Percentiles rank a stretch among this genome's conserved stretches.
phyloP scores from a whole-genome alignment of 2,113 vertebrate species.

The Ceyx cyanopectus region DNA sequence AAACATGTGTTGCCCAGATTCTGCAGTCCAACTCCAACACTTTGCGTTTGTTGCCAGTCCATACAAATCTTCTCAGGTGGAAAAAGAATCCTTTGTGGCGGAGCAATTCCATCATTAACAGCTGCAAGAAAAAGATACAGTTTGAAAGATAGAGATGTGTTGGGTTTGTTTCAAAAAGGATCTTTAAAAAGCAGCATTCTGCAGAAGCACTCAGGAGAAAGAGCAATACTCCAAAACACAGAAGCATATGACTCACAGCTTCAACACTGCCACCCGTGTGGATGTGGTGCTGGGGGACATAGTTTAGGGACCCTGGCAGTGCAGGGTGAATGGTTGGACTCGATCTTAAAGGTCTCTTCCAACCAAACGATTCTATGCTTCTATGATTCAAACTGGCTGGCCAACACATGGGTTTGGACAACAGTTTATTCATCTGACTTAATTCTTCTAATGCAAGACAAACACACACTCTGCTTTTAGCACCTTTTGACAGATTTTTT shows the following conservation, averaged over 20 bases:
- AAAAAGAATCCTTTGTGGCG: conserved; percentile 93
- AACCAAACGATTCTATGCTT: too few relatives aligned
- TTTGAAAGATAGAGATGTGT: background rate
- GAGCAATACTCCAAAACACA: background rate
- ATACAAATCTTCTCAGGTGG: conserved; percentile 91
- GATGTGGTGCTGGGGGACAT: too few relatives aligned
- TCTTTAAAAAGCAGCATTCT: background rate
- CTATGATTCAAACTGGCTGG: background rate
- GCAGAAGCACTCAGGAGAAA: background rate
- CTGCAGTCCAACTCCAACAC: conserved; percentile 94
- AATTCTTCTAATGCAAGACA: background rate
- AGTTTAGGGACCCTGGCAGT: too few relatives aligned
- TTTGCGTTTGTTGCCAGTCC: conserved; percentile 90
- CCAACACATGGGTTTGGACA: background rate
- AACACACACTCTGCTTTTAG: background rate
- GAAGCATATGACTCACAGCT: fast-evolving
- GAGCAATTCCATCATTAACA: conserved; percentile 89
- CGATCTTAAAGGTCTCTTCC: too few relatives aligned
- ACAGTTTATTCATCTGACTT: background rate
- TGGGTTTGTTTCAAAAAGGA: background rate
- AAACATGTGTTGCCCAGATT: conserved; percentile 97
- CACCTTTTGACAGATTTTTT: background rate
- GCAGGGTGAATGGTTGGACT: too few relatives aligned
- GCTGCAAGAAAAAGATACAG: conserved; percentile 51
- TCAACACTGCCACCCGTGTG: background rate